These are phyloP conservation scores for Lethenteron camtschaticum DNA, from an alignment of 2,113 vertebrate genomes.

Conservation along the genomic window DNA sequence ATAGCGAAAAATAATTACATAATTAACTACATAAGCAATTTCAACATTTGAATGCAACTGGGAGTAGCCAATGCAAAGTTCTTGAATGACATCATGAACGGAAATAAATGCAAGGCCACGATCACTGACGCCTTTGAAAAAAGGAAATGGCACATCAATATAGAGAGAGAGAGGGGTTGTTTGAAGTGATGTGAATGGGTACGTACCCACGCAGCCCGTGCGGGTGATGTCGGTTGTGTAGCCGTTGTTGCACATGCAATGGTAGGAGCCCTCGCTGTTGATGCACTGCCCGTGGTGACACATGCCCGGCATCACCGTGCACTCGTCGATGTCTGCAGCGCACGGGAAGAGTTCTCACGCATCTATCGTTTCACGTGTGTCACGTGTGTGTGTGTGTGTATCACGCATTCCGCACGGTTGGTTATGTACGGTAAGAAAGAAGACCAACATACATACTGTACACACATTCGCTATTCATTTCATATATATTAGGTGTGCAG, in stretches of 20 bases:
- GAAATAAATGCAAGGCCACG: too few relatives aligned
- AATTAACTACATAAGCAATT: too few relatives aligned
- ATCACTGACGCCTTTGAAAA: too few relatives aligned
- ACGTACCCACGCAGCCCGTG: constrained; percentile 50
- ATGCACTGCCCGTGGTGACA: constrained; percentile 65
- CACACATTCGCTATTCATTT: neutral
- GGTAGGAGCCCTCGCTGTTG: constrained; percentile 74
- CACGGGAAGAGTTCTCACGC: neutral
- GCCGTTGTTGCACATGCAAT: constrained; percentile 53
- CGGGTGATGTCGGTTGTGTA: constrained; percentile 40
- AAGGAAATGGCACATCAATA: too few relatives aligned
- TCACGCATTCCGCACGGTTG: neutral
- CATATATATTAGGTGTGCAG: neutral
- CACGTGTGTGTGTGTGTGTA: neutral
- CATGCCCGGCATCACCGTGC: constrained; percentile 45
- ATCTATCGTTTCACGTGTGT: neutral
- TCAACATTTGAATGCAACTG: too few relatives aligned
- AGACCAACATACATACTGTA: neutral
- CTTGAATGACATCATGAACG: too few relatives aligned
- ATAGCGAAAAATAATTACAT: too few relatives aligned
- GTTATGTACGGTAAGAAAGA: neutral
- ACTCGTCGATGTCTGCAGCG: constrained; percentile 64
- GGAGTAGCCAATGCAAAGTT: too few relatives aligned
- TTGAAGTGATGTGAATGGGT: neutral
- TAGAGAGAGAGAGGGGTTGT: too few relatives aligned